phyloP scores from a whole-genome alignment of 35 echinoderm and acorn worm genomes.

The Hemicentrotus pulcherrimus region DNA sequence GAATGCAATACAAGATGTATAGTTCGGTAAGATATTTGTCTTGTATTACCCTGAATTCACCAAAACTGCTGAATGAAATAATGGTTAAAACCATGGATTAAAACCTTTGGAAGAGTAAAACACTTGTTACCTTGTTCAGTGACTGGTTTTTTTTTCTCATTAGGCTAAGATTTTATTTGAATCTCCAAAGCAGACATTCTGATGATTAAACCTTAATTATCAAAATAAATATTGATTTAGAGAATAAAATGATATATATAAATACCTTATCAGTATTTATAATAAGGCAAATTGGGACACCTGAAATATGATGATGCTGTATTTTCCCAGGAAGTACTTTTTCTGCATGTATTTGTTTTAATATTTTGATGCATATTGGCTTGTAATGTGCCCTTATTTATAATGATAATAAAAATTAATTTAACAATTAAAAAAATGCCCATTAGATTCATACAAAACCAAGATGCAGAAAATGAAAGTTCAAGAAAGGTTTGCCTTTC shows the following conservation, averaged over 20 bases:
- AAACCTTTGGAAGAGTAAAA: neutral
- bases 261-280: neutral
- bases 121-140: no score
- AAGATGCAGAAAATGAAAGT: neutral
- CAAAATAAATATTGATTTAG: neutral
- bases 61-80: neutral
- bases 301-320: no score
- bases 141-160: neutral
- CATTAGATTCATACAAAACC: neutral
- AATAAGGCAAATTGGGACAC: no score
- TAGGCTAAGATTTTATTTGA: neutral
- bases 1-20: constrained; percentile 72
- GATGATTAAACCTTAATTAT: no score
- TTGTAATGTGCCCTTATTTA: no score
- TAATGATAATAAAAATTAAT: no score
- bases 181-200: neutral
- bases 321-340: no score
- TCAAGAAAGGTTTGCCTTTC: neutral
- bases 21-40: constrained; percentile 53
- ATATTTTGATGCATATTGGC: no score
- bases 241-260: neutral
- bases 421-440: no score
- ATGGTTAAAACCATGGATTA: neutral
- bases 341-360: no score
- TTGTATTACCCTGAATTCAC: neutral